phyloP scores from a whole-genome alignment of 1,140 invertebrate species.

The Chelonus insularis region DNA sequence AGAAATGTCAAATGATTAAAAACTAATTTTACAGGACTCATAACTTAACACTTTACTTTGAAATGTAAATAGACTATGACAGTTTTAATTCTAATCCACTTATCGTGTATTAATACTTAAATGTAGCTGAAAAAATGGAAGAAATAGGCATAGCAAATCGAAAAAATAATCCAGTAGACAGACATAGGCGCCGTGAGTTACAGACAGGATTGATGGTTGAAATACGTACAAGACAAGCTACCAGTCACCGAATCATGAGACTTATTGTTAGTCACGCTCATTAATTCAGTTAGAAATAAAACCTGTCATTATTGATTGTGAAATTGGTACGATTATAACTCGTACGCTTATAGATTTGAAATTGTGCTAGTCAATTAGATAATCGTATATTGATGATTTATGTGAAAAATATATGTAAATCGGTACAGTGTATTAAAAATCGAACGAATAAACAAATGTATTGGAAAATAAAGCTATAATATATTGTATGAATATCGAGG shows the following conservation, averaged over 20 bases:
- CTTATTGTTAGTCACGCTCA: conserved; percentile 33
- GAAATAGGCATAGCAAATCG: background rate
- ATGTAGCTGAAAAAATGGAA: too few relatives aligned
- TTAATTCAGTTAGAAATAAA: conserved; percentile 27
- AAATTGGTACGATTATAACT: conserved; percentile 16
- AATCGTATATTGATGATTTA: background rate
- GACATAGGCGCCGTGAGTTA: conserved; percentile 16
- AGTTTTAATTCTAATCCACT: too few relatives aligned
- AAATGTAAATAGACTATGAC: too few relatives aligned
- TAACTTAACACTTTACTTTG: too few relatives aligned
- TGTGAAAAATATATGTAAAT: background rate
- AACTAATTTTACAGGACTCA: too few relatives aligned
- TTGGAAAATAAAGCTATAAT: conserved; percentile 9
- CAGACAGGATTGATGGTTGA: too few relatives aligned
- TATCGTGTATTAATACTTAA: too few relatives aligned
- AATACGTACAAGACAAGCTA: background rate
- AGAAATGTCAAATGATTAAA: too few relatives aligned
- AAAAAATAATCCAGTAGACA: background rate
- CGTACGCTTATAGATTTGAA: background rate
- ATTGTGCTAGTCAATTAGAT: background rate
- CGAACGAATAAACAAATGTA: background rate
- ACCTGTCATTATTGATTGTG: conserved; percentile 31
- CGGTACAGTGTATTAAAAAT: background rate
- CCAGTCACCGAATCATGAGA: conserved; percentile 8
- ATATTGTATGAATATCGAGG: background rate